phyloP scores from a whole-genome alignment of 2,888 invertebrate species.

The Tupiocoris notatus region DNA sequence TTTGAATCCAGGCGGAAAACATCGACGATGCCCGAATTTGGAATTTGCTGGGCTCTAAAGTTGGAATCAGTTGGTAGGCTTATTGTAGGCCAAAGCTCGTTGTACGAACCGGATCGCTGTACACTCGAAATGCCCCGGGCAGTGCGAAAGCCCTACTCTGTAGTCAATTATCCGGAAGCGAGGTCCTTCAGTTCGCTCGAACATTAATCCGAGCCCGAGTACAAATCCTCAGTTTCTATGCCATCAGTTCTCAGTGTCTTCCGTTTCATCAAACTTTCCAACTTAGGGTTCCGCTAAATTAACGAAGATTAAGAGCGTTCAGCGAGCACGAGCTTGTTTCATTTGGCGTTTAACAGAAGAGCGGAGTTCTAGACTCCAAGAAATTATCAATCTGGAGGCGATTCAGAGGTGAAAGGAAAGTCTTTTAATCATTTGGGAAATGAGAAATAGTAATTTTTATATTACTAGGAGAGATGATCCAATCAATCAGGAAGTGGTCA shows the following conservation, averaged over 20 bases:
- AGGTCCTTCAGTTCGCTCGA: background rate
- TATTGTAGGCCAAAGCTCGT: background rate
- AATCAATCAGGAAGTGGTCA: too few relatives aligned
- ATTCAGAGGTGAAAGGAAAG: too few relatives aligned
- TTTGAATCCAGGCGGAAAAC: background rate
- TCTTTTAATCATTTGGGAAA: too few relatives aligned
- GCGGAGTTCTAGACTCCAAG: too few relatives aligned
- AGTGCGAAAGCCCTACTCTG: background rate
- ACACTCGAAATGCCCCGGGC: background rate
- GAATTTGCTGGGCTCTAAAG: background rate
- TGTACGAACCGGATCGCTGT: background rate
- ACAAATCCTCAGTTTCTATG: background rate
- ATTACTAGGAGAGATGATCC: too few relatives aligned
- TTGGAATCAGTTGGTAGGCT: background rate
- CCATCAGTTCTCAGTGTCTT: background rate
- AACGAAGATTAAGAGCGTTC: background rate
- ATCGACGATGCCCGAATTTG: background rate
- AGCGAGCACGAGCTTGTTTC: background rate
- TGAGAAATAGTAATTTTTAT: too few relatives aligned
- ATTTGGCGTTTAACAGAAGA: too few relatives aligned
- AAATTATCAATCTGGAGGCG: too few relatives aligned
- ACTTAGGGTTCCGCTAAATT: background rate
- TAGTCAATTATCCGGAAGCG: background rate
- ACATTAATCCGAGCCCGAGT: background rate
- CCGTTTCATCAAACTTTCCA: background rate